phyloP scores from a whole-genome alignment of 2,113 vertebrate genomes.

The Epinephelus cyanopodus region DNA sequence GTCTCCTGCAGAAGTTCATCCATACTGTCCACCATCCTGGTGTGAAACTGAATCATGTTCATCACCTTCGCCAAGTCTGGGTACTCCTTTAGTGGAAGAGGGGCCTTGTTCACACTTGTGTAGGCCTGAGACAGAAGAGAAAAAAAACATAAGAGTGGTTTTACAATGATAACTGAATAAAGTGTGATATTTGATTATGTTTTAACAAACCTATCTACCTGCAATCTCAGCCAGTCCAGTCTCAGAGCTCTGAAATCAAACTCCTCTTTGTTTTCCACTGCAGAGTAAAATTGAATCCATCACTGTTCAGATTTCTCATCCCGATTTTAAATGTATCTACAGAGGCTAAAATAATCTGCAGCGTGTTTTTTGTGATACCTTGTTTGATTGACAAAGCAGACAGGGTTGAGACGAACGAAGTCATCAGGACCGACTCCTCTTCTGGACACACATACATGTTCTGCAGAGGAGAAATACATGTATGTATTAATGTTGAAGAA shows the following conservation, averaged over 20 bases:
- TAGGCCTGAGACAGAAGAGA: slow-evolving; percentile 84
- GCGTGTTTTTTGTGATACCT: slow-evolving; percentile 75
- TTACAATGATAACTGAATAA: background rate
- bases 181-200: background rate
- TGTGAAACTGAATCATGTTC: slow-evolving; percentile 94
- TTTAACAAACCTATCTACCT: slow-evolving; percentile 80
- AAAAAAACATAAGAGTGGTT: background rate
- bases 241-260: slow-evolving; percentile 90
- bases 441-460: slow-evolving; percentile 95
- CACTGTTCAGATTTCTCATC: background rate
- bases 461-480: slow-evolving; percentile 70
- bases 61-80: slow-evolving; percentile 89
- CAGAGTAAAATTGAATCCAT: background rate
- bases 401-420: slow-evolving; percentile 91
- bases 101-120: slow-evolving; percentile 90
- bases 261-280: slow-evolving; percentile 88
- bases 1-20: slow-evolving; percentile 88
- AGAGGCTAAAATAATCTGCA: background rate
- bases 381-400: slow-evolving; percentile 90
- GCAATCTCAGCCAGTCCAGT: slow-evolving; percentile 94
- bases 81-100: slow-evolving; percentile 87
- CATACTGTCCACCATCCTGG: slow-evolving; percentile 89
- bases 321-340: background rate
- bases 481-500: background rate
- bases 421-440: slow-evolving; percentile 94